Percentiles rank a stretch among this genome's conserved stretches.
Conservation (phyloP, 1,140 invertebrate genomes). For the Danaus melanippus region DNA sequence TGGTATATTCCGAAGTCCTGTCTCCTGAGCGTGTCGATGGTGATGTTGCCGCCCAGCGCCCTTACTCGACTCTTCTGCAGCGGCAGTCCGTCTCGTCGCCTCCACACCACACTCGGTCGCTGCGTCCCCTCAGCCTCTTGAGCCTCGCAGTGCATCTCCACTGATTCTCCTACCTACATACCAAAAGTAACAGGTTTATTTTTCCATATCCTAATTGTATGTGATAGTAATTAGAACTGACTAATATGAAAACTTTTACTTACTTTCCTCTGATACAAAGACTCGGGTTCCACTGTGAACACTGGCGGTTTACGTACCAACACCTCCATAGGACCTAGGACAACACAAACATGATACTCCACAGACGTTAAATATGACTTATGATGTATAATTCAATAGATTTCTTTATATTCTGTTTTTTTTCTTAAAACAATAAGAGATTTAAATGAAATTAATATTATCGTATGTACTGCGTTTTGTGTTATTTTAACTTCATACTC, state of each 20-base stretch:
- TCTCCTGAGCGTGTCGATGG: conserved; percentile 88
- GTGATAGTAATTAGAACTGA: too few relatives aligned
- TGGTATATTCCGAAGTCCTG: conserved; percentile 96
- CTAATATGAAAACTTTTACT: conserved; percentile 5
- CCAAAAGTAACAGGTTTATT: not conserved
- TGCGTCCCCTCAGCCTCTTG: conserved; percentile 92
- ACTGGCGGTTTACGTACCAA: conserved; percentile 91
- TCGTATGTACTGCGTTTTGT: too few relatives aligned
- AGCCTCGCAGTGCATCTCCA: conserved; percentile 94
- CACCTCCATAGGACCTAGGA: conserved; percentile 91
- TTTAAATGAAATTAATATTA: too few relatives aligned
- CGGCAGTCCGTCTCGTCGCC: conserved; percentile 85
- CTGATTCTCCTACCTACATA: conserved; percentile 82
- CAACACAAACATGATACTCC: not conserved
- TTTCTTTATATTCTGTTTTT: too few relatives aligned
- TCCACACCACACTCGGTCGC: conserved; percentile 91
- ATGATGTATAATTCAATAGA: too few relatives aligned
- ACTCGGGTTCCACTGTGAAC: conserved; percentile 87
- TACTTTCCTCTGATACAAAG: conserved; percentile 87
- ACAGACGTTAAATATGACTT: not conserved
- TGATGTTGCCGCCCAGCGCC: conserved; percentile 89
- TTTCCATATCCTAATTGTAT: not conserved
- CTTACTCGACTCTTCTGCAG: conserved; percentile 85
- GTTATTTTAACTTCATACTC: too few relatives aligned
- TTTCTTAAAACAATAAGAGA: too few relatives aligned